Evolutionary conservation across 2,113 vertebrate genomes (phyloP).

Genomic region (Lophura nycthemera): DNA sequence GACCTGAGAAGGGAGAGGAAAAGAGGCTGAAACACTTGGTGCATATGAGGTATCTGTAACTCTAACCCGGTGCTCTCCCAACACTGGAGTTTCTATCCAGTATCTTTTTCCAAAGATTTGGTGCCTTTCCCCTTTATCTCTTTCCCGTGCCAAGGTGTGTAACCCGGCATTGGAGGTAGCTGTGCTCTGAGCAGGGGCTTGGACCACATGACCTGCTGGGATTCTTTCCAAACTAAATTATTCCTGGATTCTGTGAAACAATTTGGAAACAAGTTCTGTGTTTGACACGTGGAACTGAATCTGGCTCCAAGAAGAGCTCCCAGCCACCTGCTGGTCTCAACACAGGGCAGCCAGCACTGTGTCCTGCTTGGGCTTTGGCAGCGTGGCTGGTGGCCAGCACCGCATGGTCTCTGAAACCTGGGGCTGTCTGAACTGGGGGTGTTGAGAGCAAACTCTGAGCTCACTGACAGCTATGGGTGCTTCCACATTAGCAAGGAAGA

Average conservation of each 20-base stretch:
- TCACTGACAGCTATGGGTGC: background rate
- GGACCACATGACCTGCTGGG: background rate
- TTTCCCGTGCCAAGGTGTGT: background rate
- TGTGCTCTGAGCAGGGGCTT: background rate
- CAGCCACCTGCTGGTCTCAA: background rate
- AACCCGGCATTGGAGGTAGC: background rate
- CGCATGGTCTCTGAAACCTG: background rate
- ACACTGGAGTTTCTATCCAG: background rate
- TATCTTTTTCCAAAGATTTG: background rate
- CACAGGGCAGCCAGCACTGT: background rate
- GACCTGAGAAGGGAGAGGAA: background rate
- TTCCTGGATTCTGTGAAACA: conserved; percentile 47
- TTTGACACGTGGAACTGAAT: background rate
- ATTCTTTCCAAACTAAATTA: conserved; percentile 49
- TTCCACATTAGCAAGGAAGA: background rate
- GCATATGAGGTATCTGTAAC: background rate
- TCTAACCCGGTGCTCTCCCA: background rate
- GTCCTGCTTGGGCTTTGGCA: background rate
- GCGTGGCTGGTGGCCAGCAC: accelerated
- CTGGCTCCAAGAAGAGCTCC: background rate
- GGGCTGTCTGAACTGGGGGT: background rate
- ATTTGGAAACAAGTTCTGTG: conserved; percentile 28
- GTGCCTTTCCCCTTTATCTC: background rate
- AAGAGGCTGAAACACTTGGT: background rate
- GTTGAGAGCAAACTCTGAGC: accelerated